These are phyloP conservation scores for Cydia amplana DNA, from an alignment of 1,140 invertebrate genomes.

Conservation along the genomic window DNA sequence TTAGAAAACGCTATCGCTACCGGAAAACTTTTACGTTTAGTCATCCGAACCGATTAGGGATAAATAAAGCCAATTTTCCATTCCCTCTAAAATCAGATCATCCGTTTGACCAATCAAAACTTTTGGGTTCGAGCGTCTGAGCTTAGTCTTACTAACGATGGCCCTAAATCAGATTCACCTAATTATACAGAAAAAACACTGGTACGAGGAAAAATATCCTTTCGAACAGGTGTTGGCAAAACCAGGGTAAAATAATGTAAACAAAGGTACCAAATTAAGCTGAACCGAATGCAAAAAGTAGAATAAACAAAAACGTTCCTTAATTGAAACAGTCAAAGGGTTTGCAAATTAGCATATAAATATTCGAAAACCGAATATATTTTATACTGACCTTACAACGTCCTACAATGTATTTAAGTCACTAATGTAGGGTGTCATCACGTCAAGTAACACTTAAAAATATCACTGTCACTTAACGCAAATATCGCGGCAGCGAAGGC, in stretches of 20 bases:
- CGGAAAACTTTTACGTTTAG: background rate
- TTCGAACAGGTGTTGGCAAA: slow-evolving; percentile 1
- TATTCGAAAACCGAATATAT: background rate
- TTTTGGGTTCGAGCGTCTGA: slow-evolving; percentile 10
- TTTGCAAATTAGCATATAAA: background rate
- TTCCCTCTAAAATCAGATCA: background rate
- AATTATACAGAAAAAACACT: slow-evolving; percentile 12
- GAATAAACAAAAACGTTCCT: slow-evolving; percentile 2
- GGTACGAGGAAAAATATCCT: background rate
- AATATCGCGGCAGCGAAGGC: background rate
- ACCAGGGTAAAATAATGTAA: background rate
- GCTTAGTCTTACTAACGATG: slow-evolving; percentile 4
- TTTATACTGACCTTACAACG: slow-evolving; percentile 14
- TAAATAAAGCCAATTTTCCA: background rate
- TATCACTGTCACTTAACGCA: slow-evolving; percentile 11
- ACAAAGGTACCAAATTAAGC: slow-evolving; percentile 4
- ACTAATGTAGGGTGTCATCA: slow-evolving; percentile 18
- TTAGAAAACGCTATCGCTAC: too few species aligned
- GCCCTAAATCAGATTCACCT: background rate
- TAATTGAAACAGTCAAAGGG: background rate
- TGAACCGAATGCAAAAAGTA: background rate
- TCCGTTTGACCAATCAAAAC: slow-evolving; percentile 18
- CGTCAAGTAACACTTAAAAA: background rate
- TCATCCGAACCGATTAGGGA: background rate
- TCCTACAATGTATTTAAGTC: slow-evolving; percentile 7